Conservation (phyloP, 2,888 invertebrate species). For the Drosophila greeni region DNA sequence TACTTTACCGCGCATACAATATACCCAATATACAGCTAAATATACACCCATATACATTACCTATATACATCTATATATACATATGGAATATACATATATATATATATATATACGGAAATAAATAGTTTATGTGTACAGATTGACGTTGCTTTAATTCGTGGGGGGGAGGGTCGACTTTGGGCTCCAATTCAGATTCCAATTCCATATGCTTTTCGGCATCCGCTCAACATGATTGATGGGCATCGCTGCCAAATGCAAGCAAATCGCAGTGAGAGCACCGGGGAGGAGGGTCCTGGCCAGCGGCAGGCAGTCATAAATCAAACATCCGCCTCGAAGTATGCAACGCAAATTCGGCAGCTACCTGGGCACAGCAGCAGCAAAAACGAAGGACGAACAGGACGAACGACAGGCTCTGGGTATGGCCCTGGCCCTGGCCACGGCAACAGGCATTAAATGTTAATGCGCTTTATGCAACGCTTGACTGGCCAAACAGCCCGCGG, state of each 20-base stretch:
- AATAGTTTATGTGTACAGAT: constrained; percentile 64
- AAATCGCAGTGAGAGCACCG: constrained; percentile 5
- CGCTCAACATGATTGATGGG: constrained; percentile 25
- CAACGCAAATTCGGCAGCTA: constrained; percentile 43
- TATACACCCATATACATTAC: constrained; percentile 41
- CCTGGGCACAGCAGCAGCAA: neutral
- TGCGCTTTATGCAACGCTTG: constrained; percentile 50
- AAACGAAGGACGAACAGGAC: constrained; percentile 9
- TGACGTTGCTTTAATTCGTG: constrained; percentile 19
- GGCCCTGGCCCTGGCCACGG: constrained; percentile 4
- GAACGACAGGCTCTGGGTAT: neutral
- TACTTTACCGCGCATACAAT: constrained; percentile 40
- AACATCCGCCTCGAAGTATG: constrained; percentile 38
- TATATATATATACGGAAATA: constrained; percentile 53
- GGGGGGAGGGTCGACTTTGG: neutral
- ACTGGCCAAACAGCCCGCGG: constrained; percentile 39
- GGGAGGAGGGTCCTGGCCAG: constrained; percentile 7
- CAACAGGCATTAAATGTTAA: constrained; percentile 53
- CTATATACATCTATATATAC: constrained; percentile 41
- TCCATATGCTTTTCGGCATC: constrained; percentile 1
- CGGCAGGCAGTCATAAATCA: constrained; percentile 50
- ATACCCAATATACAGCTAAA: constrained; percentile 40
- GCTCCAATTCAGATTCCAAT: neutral
- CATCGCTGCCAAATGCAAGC: constrained; percentile 14
- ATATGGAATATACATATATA: constrained; percentile 40